phyloP scores from a whole-genome alignment of 2,797 vertebrate genomes.

The Alauda arvensis region DNA sequence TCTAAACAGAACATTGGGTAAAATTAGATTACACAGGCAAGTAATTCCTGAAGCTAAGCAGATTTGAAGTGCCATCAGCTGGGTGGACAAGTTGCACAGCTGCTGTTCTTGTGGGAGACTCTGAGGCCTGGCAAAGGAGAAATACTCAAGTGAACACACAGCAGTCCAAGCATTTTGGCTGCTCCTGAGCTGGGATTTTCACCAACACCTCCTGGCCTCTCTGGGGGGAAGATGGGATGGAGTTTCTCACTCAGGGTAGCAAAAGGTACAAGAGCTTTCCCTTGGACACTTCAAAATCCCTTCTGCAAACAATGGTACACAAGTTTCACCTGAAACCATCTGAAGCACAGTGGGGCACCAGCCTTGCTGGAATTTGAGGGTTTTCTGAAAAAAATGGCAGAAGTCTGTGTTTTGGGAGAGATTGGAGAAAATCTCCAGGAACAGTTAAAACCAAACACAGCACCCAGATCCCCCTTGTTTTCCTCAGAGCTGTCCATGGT shows the following conservation, averaged over 20 bases:
- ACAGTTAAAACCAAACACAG: neutral
- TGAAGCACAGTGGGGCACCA: accelerated
- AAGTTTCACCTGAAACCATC: neutral
- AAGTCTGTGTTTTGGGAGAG: neutral
- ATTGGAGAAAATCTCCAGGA: neutral
- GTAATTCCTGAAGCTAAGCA: conserved; percentile 64
- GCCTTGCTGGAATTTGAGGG: accelerated
- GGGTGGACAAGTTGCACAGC: conserved; percentile 54
- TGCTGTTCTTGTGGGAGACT: conserved; percentile 26
- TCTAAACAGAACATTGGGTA: conserved; percentile 58
- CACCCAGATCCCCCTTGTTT: neutral
- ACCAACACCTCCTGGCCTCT: neutral
- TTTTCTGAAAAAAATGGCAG: neutral
- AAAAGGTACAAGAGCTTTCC: neutral
- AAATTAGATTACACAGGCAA: conserved; percentile 63
- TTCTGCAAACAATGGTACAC: neutral
- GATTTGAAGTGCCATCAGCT: conserved; percentile 64
- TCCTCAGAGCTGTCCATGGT: neutral
- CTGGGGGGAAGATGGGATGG: neutral
- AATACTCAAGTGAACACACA: neutral
- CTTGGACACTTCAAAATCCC: neutral
- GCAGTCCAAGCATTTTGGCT: conserved; percentile 20
- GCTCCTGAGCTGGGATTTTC: neutral
- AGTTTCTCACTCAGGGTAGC: neutral
- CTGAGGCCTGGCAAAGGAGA: neutral